Evolutionary conservation across 2,113 vertebrate species (phyloP).

Genomic region (Xenus cinereus): DNA sequence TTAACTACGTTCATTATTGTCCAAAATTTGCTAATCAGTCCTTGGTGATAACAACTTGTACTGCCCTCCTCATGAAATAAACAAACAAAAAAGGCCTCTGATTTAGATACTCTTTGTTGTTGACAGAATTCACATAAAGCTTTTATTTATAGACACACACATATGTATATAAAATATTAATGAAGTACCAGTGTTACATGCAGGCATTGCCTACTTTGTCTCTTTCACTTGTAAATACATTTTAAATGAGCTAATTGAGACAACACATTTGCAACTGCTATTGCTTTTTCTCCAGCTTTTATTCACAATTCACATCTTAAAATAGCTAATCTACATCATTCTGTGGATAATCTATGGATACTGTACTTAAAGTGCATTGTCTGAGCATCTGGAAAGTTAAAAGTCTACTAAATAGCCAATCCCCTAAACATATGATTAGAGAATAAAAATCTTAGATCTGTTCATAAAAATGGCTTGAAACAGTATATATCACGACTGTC

Average conservation of each 20-base stretch:
- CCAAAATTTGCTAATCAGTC: constrained; percentile 45
- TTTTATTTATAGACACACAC: constrained; percentile 65
- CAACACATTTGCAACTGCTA: constrained; percentile 72
- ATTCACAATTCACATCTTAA: constrained; percentile 77
- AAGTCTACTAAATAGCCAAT: constrained; percentile 74
- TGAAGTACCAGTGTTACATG: constrained; percentile 69
- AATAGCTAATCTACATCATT: constrained; percentile 76
- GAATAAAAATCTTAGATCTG: constrained; percentile 76
- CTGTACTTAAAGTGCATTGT: constrained; percentile 75
- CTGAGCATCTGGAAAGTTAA: constrained; percentile 79
- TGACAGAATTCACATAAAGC: constrained; percentile 70
- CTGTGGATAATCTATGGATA: constrained; percentile 70
- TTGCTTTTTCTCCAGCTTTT: constrained; percentile 70
- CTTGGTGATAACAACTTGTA: constrained; percentile 28
- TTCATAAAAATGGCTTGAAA: constrained; percentile 69
- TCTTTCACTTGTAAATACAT: constrained; percentile 74
- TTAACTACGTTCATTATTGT: background rate
- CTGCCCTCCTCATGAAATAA: constrained; percentile 66
- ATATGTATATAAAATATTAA: constrained; percentile 73
- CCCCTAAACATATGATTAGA: constrained; percentile 81
- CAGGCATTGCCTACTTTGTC: constrained; percentile 73
- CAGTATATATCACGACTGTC: constrained; percentile 25
- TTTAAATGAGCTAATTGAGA: constrained; percentile 76
- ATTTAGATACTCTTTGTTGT: constrained; percentile 47
- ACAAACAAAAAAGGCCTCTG: constrained; percentile 66